A percentile compares a stretch with the other conserved stretches of the same genome.
phyloP scores from a whole-genome alignment of 1,140 invertebrate genomes.

The Pectinophora gossypiella region DNA sequence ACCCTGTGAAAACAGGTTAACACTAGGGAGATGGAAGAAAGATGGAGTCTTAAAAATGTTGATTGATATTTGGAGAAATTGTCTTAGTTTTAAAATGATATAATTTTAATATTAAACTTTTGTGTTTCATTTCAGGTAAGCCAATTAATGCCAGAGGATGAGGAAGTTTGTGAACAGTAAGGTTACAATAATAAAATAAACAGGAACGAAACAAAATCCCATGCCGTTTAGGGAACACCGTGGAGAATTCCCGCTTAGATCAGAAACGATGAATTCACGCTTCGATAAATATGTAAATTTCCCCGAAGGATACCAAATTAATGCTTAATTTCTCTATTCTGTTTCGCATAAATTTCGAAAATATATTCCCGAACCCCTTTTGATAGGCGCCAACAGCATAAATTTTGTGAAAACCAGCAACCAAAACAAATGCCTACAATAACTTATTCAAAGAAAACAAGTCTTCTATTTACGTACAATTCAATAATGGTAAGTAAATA shows the following conservation, averaged over 20 bases:
- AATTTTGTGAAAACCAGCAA: conserved; percentile 30
- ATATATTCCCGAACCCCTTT: conserved; percentile 47
- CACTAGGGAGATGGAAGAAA: too few relatives aligned
- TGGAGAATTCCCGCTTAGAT: conserved; percentile 14
- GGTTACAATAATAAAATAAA: too few relatives aligned
- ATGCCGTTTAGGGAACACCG: too few relatives aligned
- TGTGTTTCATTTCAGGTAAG: too few relatives aligned
- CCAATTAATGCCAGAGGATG: too few relatives aligned
- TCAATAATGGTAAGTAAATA: conserved; percentile 20
- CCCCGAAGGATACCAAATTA: conserved; percentile 47
- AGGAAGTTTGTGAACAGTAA: too few relatives aligned
- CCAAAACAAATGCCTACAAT: conserved; percentile 35
- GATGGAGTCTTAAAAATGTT: too few relatives aligned
- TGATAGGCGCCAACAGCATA: conserved; percentile 26
- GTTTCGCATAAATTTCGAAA: conserved; percentile 45
- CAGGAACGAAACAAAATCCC: too few relatives aligned
- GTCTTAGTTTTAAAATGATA: too few relatives aligned
- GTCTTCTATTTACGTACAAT: conserved; percentile 17
- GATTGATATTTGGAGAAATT: too few relatives aligned
- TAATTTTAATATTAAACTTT: too few relatives aligned
- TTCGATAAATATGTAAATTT: conserved; percentile 60
- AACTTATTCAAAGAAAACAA: conserved; percentile 22
- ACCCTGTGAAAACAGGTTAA: too few relatives aligned
- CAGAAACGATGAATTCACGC: conserved; percentile 43
- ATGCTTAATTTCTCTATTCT: conserved; percentile 50